Percentiles rank a stretch among this genome's conserved stretches.
phyloP scores from a whole-genome alignment of 2,888 invertebrate genomes.

The Fragum sueziense region DNA sequence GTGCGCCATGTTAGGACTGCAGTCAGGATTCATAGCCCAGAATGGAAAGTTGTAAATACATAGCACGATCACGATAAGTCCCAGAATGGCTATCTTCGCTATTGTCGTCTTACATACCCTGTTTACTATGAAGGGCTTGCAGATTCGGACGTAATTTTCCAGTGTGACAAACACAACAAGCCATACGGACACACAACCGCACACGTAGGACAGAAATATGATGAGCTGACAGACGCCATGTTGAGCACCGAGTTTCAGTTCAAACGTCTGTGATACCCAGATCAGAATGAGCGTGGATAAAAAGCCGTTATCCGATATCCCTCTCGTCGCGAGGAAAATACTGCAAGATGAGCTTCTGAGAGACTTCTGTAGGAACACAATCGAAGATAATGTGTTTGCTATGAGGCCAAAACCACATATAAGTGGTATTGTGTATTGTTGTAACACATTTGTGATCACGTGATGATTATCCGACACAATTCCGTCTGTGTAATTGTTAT shows the following conservation, averaged over 20 bases:
- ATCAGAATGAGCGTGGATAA: constrained; percentile 86
- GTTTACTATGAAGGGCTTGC: constrained; percentile 86
- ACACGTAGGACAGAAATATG: constrained; percentile 86
- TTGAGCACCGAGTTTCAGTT: constrained; percentile 72
- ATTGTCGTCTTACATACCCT: constrained; percentile 64
- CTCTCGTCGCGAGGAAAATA: constrained; percentile 90
- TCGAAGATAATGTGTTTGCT: constrained; percentile 89
- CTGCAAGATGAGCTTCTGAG: constrained; percentile 89
- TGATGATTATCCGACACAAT: constrained; percentile 15
- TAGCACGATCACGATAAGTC: constrained; percentile 54
- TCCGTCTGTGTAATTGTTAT: background rate
- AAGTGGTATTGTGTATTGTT: constrained; percentile 84
- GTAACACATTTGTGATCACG: constrained; percentile 38
- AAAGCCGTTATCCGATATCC: constrained; percentile 90
- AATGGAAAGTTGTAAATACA: constrained; percentile 68
- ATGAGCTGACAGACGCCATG: constrained; percentile 88
- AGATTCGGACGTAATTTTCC: constrained; percentile 91
- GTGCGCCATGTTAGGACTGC: constrained; percentile 54
- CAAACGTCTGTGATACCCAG: constrained; percentile 76
- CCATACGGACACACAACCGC: constrained; percentile 89
- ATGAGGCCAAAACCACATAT: constrained; percentile 88
- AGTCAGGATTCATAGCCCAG: constrained; percentile 64
- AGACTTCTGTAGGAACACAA: constrained; percentile 89
- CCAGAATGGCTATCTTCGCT: constrained; percentile 60
- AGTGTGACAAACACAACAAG: constrained; percentile 92